phyloP scores from a whole-genome alignment of 2,113 vertebrate species.

The Cephalopterus ornatus region DNA sequence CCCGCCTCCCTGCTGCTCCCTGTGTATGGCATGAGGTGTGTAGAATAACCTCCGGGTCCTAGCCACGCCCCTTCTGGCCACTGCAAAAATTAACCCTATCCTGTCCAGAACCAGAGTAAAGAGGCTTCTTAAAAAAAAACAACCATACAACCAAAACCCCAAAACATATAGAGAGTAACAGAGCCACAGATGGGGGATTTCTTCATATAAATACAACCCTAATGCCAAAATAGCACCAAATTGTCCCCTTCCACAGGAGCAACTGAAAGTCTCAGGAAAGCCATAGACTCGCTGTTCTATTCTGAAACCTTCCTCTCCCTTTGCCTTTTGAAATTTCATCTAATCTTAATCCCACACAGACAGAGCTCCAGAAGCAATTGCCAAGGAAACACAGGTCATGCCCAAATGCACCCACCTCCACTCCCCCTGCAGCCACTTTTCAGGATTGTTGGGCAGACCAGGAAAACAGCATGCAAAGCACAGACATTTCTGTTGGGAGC shows the following conservation, averaged over 20 bases:
- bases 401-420: background rate
- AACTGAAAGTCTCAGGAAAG: background rate
- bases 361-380: background rate
- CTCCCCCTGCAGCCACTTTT: background rate
- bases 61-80: too few species aligned
- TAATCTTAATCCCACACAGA: background rate
- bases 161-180: background rate
- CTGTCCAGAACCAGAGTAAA: too few species aligned
- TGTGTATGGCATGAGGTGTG: too few species aligned
- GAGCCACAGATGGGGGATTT: background rate
- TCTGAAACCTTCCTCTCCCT: background rate
- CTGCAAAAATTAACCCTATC: too few species aligned
- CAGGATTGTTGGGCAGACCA: background rate
- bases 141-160: background rate
- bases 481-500: background rate
- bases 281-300: background rate
- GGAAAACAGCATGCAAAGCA: background rate
- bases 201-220: background rate
- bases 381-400: background rate
- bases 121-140: background rate
- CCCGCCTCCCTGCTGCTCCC: too few species aligned
- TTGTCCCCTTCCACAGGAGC: background rate
- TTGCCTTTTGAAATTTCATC: background rate
- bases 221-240: background rate
- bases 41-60: too few species aligned